Conservation (phyloP, 2,888 invertebrate genomes). For the Drosophila multiciliata region DNA sequence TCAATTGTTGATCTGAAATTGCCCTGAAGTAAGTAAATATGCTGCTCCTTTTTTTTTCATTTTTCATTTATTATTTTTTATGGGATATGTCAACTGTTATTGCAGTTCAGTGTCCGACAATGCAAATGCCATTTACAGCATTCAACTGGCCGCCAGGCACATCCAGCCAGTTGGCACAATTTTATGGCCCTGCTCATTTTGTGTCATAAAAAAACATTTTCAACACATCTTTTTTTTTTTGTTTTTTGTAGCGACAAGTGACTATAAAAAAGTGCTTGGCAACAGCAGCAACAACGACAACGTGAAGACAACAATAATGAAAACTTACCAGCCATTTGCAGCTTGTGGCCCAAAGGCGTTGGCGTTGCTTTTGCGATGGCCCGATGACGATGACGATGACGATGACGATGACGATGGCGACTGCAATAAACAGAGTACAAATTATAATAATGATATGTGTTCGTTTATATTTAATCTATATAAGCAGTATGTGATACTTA, state of each 20-base stretch:
- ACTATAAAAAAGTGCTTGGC: conserved; percentile 58
- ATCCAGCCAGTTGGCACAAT: conserved; percentile 61
- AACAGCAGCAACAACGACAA: conserved; percentile 35
- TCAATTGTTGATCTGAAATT: conserved; percentile 6
- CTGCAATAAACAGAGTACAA: conserved; percentile 68
- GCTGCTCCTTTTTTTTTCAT: not conserved
- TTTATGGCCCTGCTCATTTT: conserved; percentile 73
- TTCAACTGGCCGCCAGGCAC: conserved; percentile 55
- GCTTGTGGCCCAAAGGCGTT: conserved; percentile 76
- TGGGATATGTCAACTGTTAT: conserved; percentile 16
- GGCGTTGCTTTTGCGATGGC: conserved; percentile 54
- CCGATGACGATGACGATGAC: conserved; percentile 28
- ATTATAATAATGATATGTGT: conserved; percentile 69
- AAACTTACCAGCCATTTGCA: conserved; percentile 72
- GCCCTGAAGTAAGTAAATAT: not conserved
- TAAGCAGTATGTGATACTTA: conserved; percentile 23
- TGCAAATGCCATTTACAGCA: conserved; percentile 53
- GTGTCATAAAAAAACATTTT: conserved; percentile 74
- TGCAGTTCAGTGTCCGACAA: conserved; percentile 50
- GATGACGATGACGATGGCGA: conserved; percentile 30
- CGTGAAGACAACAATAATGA: conserved; percentile 50
- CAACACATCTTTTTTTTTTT: conserved; percentile 62
- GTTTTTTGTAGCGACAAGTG: conserved; percentile 61
- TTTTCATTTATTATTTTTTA: conserved; percentile 8
- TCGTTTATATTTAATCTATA: conserved; percentile 20